Percentiles rank a stretch among this genome's conserved stretches.
phyloP scores from a whole-genome alignment of 2,888 invertebrate species.

The Drosophila mercatorum region DNA sequence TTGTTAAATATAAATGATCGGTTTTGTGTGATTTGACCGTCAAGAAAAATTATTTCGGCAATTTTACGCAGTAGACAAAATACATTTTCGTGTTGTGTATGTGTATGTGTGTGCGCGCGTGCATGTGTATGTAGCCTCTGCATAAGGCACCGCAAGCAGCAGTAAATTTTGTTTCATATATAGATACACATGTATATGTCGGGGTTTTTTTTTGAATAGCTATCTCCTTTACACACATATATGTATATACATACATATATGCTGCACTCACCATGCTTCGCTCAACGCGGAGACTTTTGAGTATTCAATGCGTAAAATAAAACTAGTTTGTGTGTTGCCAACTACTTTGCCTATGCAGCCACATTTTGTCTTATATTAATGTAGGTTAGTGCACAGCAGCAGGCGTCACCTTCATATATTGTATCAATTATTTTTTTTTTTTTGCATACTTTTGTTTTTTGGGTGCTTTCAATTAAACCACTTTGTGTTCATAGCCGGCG shows the following conservation, averaged over 20 bases:
- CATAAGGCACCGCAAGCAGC: conserved; percentile 65
- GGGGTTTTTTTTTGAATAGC: conserved; percentile 53
- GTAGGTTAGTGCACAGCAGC: conserved; percentile 63
- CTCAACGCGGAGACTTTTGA: conserved; percentile 50
- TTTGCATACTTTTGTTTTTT: conserved; percentile 21
- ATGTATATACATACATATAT: conserved; percentile 19
- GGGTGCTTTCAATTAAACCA: conserved; percentile 43
- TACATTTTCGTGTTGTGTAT: conserved; percentile 29
- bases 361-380: conserved; percentile 57
- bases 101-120: conserved; percentile 11
- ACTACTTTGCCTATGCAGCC: conserved; percentile 47
- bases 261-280: conserved; percentile 41
- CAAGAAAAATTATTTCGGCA: conserved; percentile 48
- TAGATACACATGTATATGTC: conserved; percentile 42
- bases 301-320: conserved; percentile 53
- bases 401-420: conserved; percentile 26
- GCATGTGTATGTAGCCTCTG: conserved; percentile 27
- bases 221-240: conserved; percentile 56
- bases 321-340: conserved; percentile 63
- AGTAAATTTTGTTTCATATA: conserved; percentile 60
- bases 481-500: conserved; percentile 37
- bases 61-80: conserved; percentile 63
- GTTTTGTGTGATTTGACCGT: conserved; percentile 19
- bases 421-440: conserved; percentile 23
- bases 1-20: conserved; percentile 34